These are phyloP conservation scores for Drosophila flavopinicola DNA, from an alignment of 2,888 invertebrate species.

Conservation along the genomic window DNA sequence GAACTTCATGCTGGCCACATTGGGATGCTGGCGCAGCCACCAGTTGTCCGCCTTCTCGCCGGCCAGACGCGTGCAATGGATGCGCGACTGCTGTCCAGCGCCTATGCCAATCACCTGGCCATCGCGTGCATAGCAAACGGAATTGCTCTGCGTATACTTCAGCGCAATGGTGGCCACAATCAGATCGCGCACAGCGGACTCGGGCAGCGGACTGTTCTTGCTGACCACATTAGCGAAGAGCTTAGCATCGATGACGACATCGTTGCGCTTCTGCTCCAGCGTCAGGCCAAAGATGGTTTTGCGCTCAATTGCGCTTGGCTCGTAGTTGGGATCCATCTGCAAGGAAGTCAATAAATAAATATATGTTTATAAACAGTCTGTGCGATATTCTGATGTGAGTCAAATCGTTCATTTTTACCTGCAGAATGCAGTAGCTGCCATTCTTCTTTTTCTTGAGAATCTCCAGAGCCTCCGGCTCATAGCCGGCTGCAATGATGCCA, in stretches of 20 bases:
- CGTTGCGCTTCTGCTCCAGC: conserved; percentile 94
- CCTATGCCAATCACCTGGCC: conserved; percentile 95
- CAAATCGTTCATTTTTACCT: conserved; percentile 85
- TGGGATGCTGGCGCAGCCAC: conserved; percentile 98
- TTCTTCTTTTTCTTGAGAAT: conserved; percentile 97
- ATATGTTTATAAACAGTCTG: too few species aligned
- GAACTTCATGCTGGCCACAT: conserved; percentile 92
- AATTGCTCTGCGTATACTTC: conserved; percentile 99
- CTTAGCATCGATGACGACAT: conserved; percentile 91
- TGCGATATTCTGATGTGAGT: too few species aligned
- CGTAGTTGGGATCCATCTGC: conserved; percentile 94
- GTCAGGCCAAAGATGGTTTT: conserved; percentile 93
- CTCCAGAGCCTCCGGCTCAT: conserved; percentile 91
- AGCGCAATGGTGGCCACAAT: conserved; percentile 98
- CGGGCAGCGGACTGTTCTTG: conserved; percentile 88
- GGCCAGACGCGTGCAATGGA: conserved; percentile 98
- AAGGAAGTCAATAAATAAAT: background rate
- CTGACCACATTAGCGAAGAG: conserved; percentile 94
- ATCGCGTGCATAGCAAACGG: conserved; percentile 97
- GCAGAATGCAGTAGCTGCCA: conserved; percentile 94
- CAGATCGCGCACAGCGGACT: conserved; percentile 92
- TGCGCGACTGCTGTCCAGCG: conserved; percentile 99
- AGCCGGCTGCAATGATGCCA: conserved; percentile 98
- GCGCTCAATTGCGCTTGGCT: conserved; percentile 92
- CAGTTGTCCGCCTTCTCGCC: conserved; percentile 99